phyloP scores from a whole-genome alignment of 2,888 invertebrate species.

The Noctua comes region DNA sequence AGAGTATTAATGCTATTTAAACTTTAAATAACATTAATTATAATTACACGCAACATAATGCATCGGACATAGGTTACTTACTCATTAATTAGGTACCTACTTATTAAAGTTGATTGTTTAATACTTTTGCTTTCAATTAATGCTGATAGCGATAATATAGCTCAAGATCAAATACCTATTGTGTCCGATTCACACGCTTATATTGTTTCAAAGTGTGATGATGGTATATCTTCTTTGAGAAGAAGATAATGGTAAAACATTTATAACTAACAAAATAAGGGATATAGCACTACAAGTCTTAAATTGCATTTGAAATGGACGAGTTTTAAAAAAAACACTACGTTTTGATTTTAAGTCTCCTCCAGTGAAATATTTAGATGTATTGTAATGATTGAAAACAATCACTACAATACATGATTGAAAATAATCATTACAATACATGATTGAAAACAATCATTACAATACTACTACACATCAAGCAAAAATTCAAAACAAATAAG shows the following conservation, averaged over 20 bases:
- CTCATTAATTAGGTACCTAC: background rate
- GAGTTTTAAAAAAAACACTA: background rate
- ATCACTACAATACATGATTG: too few species aligned
- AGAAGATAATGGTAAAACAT: background rate
- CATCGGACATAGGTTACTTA: background rate
- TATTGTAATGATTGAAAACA: too few species aligned
- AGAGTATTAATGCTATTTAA: too few species aligned
- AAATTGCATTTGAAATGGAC: background rate
- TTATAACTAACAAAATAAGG: background rate
- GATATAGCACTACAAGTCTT: background rate
- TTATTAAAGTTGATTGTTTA: background rate
- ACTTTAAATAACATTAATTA: background rate
- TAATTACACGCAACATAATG: background rate
- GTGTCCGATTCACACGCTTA: conserved; percentile 9
- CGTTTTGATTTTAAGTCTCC: too few species aligned
- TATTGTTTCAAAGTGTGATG: conserved; percentile 5
- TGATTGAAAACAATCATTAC: too few species aligned
- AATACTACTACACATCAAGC: too few species aligned
- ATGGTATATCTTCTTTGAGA: background rate
- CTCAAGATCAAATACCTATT: conserved; percentile 30
- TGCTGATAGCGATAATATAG: conserved; percentile 1
- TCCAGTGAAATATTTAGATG: too few species aligned
- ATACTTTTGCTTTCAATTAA: background rate
- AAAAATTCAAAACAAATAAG: too few species aligned
- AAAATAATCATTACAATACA: too few species aligned